These are phyloP conservation scores for Apodemus sylvaticus DNA, from an alignment of 2,113 vertebrate species.

Conservation along the genomic window DNA sequence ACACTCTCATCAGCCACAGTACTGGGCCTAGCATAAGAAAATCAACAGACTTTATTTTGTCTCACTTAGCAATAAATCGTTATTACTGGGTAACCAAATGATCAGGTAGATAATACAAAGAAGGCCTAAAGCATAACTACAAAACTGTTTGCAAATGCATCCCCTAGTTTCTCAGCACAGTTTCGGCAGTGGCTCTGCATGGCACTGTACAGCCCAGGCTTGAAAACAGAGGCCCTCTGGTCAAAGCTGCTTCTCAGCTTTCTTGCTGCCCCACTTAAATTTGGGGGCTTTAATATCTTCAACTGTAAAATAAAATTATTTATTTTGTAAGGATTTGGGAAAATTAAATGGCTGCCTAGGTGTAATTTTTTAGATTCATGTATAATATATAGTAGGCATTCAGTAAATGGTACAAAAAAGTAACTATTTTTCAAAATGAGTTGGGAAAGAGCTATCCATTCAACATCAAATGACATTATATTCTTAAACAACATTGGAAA, in stretches of 20 bases:
- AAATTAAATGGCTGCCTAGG: not conserved
- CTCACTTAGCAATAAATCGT: not conserved
- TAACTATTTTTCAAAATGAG: not conserved
- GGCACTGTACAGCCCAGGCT: not conserved
- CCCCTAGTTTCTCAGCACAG: not conserved
- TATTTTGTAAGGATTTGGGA: not conserved
- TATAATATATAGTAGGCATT: not conserved
- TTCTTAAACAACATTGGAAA: not conserved
- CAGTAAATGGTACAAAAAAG: not conserved
- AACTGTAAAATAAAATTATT: not conserved
- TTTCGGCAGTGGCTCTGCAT: not conserved
- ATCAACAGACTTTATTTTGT: not conserved
- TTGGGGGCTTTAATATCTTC: not conserved
- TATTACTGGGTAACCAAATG: not conserved
- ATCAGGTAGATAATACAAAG: not conserved
- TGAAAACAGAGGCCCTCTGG: not conserved
- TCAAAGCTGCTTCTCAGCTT: not conserved
- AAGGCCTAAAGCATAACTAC: not conserved
- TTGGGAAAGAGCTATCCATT: not conserved
- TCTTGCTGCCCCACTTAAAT: not conserved
- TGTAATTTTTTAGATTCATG: not conserved
- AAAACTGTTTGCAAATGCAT: not conserved
- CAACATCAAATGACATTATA: not conserved
- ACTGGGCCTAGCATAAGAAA: not conserved
- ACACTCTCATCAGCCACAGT: fast-evolving